Percentiles rank a stretch among this genome's conserved stretches.
These are phyloP conservation scores for Gephyroberyx darwinii DNA, from an alignment of 2,797 vertebrate species.

Conservation along the genomic window DNA sequence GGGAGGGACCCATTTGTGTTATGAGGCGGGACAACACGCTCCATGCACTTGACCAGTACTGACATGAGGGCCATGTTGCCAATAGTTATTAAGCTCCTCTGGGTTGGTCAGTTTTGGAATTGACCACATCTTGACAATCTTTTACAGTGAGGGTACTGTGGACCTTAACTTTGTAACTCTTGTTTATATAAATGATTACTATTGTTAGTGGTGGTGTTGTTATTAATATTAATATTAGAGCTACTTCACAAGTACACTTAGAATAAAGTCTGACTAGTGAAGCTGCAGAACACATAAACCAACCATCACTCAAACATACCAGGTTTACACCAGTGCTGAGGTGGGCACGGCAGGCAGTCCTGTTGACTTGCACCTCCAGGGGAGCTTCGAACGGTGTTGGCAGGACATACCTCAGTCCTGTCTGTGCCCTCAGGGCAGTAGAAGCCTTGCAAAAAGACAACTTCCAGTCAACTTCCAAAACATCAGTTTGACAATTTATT, in stretches of 20 bases:
- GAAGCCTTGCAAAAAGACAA: conserved; percentile 79
- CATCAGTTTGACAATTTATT: not conserved
- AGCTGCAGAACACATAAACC: conserved; percentile 7
- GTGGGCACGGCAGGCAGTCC: conserved; percentile 88
- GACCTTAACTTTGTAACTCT: too few species aligned
- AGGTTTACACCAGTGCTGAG: conserved; percentile 87
- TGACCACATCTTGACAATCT: too few species aligned
- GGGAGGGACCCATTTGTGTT: too few species aligned
- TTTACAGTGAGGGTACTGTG: too few species aligned
- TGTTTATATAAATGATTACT: too few species aligned
- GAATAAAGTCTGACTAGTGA: not conserved
- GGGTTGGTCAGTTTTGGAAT: too few species aligned
- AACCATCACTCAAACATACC: conserved; percentile 72
- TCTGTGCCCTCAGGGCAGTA: conserved; percentile 88
- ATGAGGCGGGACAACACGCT: too few species aligned
- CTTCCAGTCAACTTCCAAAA: not conserved
- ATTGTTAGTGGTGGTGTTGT: too few species aligned
- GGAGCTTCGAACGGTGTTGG: conserved; percentile 80
- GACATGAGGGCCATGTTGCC: too few species aligned
- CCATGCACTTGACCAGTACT: too few species aligned
- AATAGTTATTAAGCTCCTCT: too few species aligned
- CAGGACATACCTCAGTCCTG: conserved; percentile 81
- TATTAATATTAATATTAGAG: too few species aligned
- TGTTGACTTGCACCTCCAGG: conserved; percentile 80
- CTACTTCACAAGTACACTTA: not conserved